Base-by-base conservation (phyloP, 2,113 vertebrate species). In the Hippocampus abdominalis region DNA sequence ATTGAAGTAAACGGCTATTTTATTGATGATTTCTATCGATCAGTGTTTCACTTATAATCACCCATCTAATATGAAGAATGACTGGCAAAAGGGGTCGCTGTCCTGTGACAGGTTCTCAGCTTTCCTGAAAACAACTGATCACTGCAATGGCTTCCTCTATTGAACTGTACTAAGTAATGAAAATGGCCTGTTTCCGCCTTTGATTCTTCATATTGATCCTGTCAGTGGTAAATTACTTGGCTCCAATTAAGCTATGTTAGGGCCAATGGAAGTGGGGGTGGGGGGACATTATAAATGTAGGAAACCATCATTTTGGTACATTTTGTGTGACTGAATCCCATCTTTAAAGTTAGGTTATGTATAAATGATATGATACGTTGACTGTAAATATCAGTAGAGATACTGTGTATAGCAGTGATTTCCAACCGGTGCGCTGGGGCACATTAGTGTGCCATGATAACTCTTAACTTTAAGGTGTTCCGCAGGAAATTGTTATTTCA, bases 141-240 rank as follows among this genome's bases (percentile, higher is more conserved):
- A 73, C 78, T 82, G 77, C 32, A 3, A 79, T 56, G 60, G 66
- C 77, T 69, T 80, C 70, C 59, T 64, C 73, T 87, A 88, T 88
- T 69, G 84, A 90, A 67, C 76, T 70, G 75, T 32, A 7, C 74
- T 86, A 82, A 89, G 84, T 87, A 91, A 87, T 91, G 87, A 88
- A 91, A 86, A 88, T 79, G 75, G 80, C 32, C 32, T 86, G 76
- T 79, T 77, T 87, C 88, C 73, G 71, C 76, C 73, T 76, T 59
- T 71, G 71, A 70, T 73, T 73, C 72, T 68, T 23, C 29, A 40
- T 73, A 89, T 89, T 82, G 87, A 91, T 90, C 81, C 81, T 79
- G 87, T 89, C 83, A 75, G 82, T 67, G 64, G 80, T 88, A 89
- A 91, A 87, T 89, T 73, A 81, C 80, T 77, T 67, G 60, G 78